Evolutionary conservation across 2,888 invertebrate genomes (phyloP).

Genomic region (Eupithecia subumbrata): DNA sequence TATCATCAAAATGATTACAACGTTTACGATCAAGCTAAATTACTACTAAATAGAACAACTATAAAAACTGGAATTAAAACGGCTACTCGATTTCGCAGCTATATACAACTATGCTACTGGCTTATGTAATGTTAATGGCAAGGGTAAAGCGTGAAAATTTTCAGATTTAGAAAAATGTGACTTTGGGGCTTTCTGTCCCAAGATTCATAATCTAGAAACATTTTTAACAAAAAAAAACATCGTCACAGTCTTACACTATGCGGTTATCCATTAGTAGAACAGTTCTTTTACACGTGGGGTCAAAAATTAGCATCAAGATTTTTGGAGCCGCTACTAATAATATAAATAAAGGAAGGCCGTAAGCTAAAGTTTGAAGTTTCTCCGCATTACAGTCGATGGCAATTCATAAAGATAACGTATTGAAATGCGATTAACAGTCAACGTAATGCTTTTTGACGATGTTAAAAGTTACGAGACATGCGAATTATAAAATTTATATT

Average conservation of each 20-base stretch:
- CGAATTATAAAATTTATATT: conserved; percentile 66
- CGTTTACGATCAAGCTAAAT: conserved; percentile 51
- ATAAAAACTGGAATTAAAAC: conserved; percentile 30
- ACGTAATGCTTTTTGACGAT: conserved; percentile 68
- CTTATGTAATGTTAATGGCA: not conserved
- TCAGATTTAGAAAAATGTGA: conserved; percentile 13
- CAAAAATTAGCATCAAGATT: conserved; percentile 36
- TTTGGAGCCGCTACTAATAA: conserved; percentile 47
- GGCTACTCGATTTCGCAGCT: conserved; percentile 17
- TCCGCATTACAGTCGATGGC: conserved; percentile 60
- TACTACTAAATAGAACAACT: conserved; percentile 38
- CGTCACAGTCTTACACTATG: not conserved
- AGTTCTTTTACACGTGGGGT: conserved; percentile 27
- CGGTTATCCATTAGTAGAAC: conserved; percentile 39
- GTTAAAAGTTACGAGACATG: conserved; percentile 60
- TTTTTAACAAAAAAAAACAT: not conserved
- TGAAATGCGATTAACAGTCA: conserved; percentile 70
- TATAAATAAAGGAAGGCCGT: not conserved
- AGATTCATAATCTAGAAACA: conserved; percentile 5
- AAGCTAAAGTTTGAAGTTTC: conserved; percentile 50
- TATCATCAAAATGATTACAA: conserved; percentile 58
- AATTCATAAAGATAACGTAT: conserved; percentile 71
- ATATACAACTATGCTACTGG: not conserved
- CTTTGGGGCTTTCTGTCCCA: conserved; percentile 1
- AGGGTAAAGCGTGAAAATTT: conserved; percentile 14